Conservation (phyloP, 2,888 invertebrate species). For the Dryococelus australis region DNA sequence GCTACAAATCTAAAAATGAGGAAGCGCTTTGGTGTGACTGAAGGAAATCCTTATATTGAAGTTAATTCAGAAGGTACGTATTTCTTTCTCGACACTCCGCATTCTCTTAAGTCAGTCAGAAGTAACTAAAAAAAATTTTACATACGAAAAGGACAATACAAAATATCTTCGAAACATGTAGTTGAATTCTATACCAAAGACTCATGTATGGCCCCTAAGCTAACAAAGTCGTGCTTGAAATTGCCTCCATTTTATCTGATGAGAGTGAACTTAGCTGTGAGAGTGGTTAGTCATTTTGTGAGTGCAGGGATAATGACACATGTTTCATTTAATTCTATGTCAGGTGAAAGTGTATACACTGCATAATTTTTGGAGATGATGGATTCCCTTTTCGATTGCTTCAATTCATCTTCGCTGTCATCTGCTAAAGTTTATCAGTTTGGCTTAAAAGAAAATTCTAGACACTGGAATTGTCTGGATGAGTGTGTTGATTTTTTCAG, state of each 20-base stretch:
- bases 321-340: conserved; percentile 31
- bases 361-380: conserved; percentile 33
- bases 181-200: conserved; percentile 31
- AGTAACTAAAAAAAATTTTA: conserved; percentile 33
- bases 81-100: conserved; percentile 29
- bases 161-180: conserved; percentile 26
- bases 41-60: not conserved
- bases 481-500: no score
- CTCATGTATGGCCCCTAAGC: conserved; percentile 33
- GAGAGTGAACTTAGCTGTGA: conserved; percentile 31
- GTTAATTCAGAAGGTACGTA: not conserved
- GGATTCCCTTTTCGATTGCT: conserved; percentile 32
- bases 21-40: not conserved
- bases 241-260: conserved; percentile 30
- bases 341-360: conserved; percentile 18
- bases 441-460: no score
- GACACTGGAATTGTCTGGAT: no score
- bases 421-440: no score
- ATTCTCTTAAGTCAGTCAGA: conserved; percentile 35
- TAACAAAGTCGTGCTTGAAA: conserved; percentile 1
- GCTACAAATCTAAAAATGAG: not conserved
- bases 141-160: not conserved
- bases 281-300: conserved; percentile 34
- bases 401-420: conserved; percentile 24
- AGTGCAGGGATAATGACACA: conserved; percentile 31